phyloP scores from a whole-genome alignment of 2,113 vertebrate genomes.

The Crotalus viridis region DNA sequence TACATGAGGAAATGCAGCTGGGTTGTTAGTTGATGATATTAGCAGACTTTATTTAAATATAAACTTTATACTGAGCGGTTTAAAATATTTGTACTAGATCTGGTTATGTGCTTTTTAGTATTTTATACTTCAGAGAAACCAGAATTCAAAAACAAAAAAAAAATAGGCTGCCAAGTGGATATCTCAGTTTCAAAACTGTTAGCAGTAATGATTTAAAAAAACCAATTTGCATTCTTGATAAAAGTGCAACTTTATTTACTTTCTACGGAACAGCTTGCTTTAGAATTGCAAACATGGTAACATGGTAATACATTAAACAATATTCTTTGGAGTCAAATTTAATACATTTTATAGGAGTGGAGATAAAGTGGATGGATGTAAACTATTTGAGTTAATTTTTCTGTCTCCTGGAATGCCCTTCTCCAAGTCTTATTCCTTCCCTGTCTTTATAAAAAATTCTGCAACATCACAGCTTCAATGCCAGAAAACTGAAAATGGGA shows the following conservation, averaged over 20 bases:
- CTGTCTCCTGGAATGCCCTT: background rate
- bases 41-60: constrained; percentile 63
- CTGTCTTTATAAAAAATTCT: background rate
- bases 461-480: background rate
- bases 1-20: constrained; percentile 80
- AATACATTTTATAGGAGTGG: background rate
- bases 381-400: background rate
- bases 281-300: constrained; percentile 50
- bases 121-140: constrained; percentile 52
- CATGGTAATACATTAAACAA: constrained; percentile 18
- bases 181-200: constrained; percentile 14
- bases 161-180: background rate
- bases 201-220: constrained; percentile 31
- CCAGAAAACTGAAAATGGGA: background rate
- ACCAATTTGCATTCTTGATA: constrained; percentile 44
- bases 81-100: constrained; percentile 67
- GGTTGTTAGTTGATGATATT: constrained; percentile 61
- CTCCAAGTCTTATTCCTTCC: background rate
- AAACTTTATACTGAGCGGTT: constrained; percentile 60
- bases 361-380: background rate
- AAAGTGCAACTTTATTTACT: constrained; percentile 49
- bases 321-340: constrained; percentile 37
- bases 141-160: constrained; percentile 29
- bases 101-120: constrained; percentile 55
- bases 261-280: constrained; percentile 49